Evolutionary conservation across 2,113 vertebrate species (phyloP).

Genomic region (Pteronura brasiliensis): DNA sequence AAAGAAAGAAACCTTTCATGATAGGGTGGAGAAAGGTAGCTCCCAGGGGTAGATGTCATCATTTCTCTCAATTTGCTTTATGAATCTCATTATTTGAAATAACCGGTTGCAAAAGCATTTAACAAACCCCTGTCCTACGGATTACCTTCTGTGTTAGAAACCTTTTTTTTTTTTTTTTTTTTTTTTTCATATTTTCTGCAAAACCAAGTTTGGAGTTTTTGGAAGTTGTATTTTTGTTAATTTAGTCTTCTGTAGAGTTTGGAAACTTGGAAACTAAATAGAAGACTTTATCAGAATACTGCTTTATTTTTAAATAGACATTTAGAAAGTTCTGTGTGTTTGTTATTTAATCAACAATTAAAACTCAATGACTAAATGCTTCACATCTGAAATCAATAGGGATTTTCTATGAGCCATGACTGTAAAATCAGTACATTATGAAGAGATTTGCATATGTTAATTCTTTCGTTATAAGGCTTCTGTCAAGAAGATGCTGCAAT

Average conservation of each 20-base stretch:
- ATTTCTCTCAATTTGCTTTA: background rate
- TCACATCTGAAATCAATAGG: slow-evolving; percentile 32
- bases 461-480: slow-evolving; percentile 38
- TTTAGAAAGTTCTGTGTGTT: slow-evolving; percentile 22
- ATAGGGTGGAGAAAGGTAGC: background rate
- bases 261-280: background rate
- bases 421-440: slow-evolving; percentile 48
- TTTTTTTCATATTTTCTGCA: background rate
- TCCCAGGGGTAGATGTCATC: background rate
- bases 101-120: background rate
- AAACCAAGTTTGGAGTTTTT: slow-evolving; percentile 12
- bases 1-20: background rate
- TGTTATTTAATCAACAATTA: slow-evolving; percentile 58
- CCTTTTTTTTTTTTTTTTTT: background rate
- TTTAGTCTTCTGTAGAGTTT: background rate
- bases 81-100: background rate
- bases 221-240: background rate
- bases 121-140: background rate
- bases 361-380: slow-evolving; percentile 57
- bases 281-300: background rate
- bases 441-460: slow-evolving; percentile 68
- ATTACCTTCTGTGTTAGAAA: background rate
- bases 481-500: slow-evolving; percentile 32
- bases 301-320: slow-evolving; percentile 1
- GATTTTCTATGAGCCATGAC: slow-evolving; percentile 41